A percentile compares a stretch with the other conserved stretches of the same genome.
Evolutionary conservation across 2,888 invertebrate species (phyloP).

Genomic region (Leptarthrus brevirostris): DNA sequence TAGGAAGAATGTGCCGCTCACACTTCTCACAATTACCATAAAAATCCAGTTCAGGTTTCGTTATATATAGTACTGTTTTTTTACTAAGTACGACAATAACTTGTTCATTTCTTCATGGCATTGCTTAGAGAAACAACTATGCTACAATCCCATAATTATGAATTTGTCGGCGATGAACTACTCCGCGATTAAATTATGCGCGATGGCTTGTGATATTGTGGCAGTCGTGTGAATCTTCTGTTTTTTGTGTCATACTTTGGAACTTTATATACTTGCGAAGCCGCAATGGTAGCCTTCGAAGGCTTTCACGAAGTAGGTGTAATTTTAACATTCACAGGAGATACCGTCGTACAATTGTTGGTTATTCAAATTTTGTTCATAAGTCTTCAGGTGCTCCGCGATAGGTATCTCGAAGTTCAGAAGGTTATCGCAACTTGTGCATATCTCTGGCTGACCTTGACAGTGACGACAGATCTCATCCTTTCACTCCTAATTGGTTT

Average conservation of each 20-base stretch:
- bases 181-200: not conserved
- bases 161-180: not conserved
- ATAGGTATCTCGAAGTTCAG: not conserved
- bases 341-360: not conserved
- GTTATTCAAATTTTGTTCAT: not conserved
- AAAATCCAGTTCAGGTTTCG: no score
- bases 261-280: conserved; percentile 3
- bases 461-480: not conserved
- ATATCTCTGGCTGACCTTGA: conserved; percentile 1
- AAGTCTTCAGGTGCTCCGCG: not conserved
- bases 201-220: conserved; percentile 6
- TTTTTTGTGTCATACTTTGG: conserved; percentile 13
- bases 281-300: not conserved
- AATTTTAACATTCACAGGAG: not conserved
- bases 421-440: conserved; percentile 4
- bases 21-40: no score
- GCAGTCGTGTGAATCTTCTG: conserved; percentile 11
- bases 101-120: no score
- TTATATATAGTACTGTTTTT: no score
- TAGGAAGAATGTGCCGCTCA: no score
- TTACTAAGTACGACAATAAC: no score
- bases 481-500: conserved; percentile 12
- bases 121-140: no score
- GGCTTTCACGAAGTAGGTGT: conserved; percentile 5
- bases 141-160: no score